Evolutionary conservation across 2,888 invertebrate genomes (phyloP), one percentile per base, ranked within the genome.

Genomic region (Tetranychus piercei): DNA sequence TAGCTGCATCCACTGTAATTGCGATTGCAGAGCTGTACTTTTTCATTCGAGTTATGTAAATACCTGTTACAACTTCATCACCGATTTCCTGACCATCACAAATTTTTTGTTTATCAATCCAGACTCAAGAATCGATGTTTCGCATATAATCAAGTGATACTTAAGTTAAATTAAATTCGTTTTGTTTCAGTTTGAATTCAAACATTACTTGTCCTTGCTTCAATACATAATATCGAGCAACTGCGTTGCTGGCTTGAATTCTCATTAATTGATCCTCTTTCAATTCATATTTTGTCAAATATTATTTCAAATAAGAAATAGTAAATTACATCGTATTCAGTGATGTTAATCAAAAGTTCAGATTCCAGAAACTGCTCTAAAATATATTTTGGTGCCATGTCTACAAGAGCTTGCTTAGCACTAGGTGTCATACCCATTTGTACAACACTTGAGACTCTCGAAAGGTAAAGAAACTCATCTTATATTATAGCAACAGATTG

Each of bases 351-450:
- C 73, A 99, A 85, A 72, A 99, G 84, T 82, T 99, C 99, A 0
- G 96, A 82, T 79, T 86, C 86, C 18, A 85, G 79, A 78, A 86
- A 83, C 77, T 97, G 95, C 83, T 99, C 99, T 78, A 99, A 84
- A 80, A 94, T 95, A 82, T 99, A 99, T 82, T 99, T 99, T 0
- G 97, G 97, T 0, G 96, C 96, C 96, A 99, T 97, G 82, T 99
- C 97, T 0, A 91, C 90, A 71, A 97, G 83, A 0, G 94, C 92
- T 84, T 86, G 87, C 83, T 99, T 99, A 0, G 99, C 99, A 15
- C 96, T 95, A 1, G 99, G 99, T 1, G 99, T 97, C 96, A 99
- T 97, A 73, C 97, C 97, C 80, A 88, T 88, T 84, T 97, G 97
- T 0, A 99, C 97, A 1, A 99, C 95, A 80, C 99, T 95, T 80